Evolutionary conservation across 2,797 vertebrate species (phyloP).

Genomic region (Pachyuromys duprasi): DNA sequence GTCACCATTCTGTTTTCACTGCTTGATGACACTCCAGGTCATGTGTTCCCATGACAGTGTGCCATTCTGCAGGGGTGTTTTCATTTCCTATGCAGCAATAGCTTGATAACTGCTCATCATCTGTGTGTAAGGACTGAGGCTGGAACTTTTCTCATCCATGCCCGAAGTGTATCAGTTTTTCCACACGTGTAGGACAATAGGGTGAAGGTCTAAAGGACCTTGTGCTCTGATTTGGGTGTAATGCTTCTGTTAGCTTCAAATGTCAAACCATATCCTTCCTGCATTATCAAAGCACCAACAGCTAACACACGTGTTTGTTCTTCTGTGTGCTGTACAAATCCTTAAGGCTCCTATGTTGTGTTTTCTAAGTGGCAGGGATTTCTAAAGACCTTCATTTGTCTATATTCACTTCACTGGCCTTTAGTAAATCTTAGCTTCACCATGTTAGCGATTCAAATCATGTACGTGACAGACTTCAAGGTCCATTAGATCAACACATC

Average conservation of each 20-base stretch:
- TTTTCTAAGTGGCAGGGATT: slow-evolving; percentile 41
- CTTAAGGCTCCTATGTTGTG: slow-evolving; percentile 2
- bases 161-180: neutral
- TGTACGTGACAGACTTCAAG: neutral
- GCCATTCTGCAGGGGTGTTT: neutral
- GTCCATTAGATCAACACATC: neutral
- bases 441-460: neutral
- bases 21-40: neutral
- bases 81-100: neutral
- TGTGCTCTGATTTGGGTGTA: neutral
- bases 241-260: slow-evolving; percentile 45
- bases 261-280: slow-evolving; percentile 77
- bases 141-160: neutral
- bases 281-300: slow-evolving; percentile 1
- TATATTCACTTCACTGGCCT: slow-evolving; percentile 63
- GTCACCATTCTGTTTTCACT: neutral
- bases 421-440: slow-evolving; percentile 34
- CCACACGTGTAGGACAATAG: neutral
- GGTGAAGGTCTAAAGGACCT: neutral
- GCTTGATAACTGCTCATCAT: neutral
- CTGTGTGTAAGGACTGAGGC: neutral
- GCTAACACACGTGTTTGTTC: slow-evolving; percentile 23
- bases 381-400: slow-evolving; percentile 44
- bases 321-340: neutral
- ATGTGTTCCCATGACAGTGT: neutral